Evolutionary conservation across 2,888 invertebrate genomes (phyloP).

Genomic region (Pecten maximus): DNA sequence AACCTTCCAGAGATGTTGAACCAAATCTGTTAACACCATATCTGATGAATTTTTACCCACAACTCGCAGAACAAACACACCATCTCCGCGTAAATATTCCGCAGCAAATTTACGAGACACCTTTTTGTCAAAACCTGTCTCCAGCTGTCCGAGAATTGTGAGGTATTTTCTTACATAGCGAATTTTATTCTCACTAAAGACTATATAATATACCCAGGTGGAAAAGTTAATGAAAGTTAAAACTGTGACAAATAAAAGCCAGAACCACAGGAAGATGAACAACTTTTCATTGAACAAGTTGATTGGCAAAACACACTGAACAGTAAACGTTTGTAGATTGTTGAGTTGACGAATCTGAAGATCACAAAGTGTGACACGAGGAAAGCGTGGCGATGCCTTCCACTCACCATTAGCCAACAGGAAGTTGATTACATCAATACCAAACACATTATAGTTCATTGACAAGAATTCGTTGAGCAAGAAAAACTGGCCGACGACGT

Average conservation of each 20-base stretch:
- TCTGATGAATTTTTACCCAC: constrained; percentile 69
- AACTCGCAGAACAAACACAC: constrained; percentile 67
- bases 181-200: constrained; percentile 63
- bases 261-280: constrained; percentile 72
- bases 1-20: constrained; percentile 63
- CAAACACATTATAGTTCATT: constrained; percentile 66
- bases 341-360: constrained; percentile 67
- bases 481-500: constrained; percentile 69
- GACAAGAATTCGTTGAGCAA: constrained; percentile 67
- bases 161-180: constrained; percentile 66
- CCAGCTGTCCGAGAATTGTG: constrained; percentile 57
- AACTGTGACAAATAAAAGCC: constrained; percentile 64
- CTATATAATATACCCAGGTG: constrained; percentile 65
- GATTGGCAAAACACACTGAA: constrained; percentile 72
- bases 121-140: constrained; percentile 65
- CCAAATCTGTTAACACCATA: constrained; percentile 66
- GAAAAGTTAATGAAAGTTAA: constrained; percentile 64
- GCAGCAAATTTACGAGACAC: constrained; percentile 67
- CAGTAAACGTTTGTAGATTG: constrained; percentile 66
- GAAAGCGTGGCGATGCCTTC: constrained; percentile 68
- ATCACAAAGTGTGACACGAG: constrained; percentile 70
- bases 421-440: constrained; percentile 64
- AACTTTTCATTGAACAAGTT: constrained; percentile 72
- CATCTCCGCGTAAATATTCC: constrained; percentile 69
- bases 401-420: constrained; percentile 62